A percentile compares a stretch with the other conserved stretches of the same genome.
phyloP scores from a whole-genome alignment of 2,797 vertebrate genomes.

The Discoglossus pictus region DNA sequence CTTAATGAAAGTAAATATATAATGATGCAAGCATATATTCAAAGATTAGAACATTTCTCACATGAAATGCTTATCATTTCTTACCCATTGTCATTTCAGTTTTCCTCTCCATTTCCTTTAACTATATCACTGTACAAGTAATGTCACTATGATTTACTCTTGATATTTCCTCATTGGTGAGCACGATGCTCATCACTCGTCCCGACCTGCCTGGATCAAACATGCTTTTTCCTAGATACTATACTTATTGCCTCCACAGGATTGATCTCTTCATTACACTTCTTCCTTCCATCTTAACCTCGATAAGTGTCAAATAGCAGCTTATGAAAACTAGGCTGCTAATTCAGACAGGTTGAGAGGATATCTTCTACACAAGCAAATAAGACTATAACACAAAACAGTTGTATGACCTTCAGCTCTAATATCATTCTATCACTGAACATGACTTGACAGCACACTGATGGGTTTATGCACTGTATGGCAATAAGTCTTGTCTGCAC shows the following conservation, averaged over 20 bases:
- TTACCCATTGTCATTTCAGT: not conserved
- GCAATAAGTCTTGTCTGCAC: slow-evolving; percentile 46
- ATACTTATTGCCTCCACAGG: slow-evolving; percentile 10
- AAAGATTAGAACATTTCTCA: too few relatives aligned
- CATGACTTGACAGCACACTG: slow-evolving; percentile 44
- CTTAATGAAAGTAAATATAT: too few relatives aligned
- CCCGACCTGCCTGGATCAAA: slow-evolving; percentile 1
- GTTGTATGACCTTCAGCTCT: slow-evolving; percentile 51
- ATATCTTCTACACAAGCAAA: slow-evolving; percentile 36
- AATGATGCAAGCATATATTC: too few relatives aligned
- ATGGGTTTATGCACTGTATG: slow-evolving; percentile 43
- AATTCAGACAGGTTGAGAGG: slow-evolving; percentile 38
- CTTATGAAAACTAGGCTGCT: slow-evolving; percentile 31
- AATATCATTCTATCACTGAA: slow-evolving; percentile 42
- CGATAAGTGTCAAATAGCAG: slow-evolving; percentile 44
- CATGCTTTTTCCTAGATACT: not conserved
- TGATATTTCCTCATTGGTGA: slow-evolving; percentile 11
- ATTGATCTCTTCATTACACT: not conserved
- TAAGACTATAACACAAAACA: slow-evolving; percentile 43
- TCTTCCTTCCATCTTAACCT: slow-evolving; percentile 19
- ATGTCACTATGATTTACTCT: not conserved
- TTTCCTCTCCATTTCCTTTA: slow-evolving; percentile 12
- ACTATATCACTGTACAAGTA: not conserved
- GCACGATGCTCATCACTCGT: slow-evolving; percentile 15
- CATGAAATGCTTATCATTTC: too few relatives aligned